phyloP scores from a whole-genome alignment of 2,113 vertebrate species.

The Gallinago paraguaiae region DNA sequence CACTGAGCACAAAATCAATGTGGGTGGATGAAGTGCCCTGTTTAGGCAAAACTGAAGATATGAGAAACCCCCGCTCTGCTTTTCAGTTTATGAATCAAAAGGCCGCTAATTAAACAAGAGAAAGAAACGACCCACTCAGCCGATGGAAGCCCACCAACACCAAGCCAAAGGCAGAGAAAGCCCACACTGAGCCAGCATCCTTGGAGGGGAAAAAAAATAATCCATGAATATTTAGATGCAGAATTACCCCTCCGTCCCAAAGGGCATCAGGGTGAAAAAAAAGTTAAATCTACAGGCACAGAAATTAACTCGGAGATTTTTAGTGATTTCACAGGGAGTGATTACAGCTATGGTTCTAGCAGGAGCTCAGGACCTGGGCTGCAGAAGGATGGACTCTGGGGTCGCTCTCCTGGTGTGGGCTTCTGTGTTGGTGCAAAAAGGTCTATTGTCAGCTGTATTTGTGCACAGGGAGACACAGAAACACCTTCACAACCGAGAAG shows the following conservation, averaged over 20 bases:
- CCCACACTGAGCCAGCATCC: not conserved
- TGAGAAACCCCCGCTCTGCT: not conserved
- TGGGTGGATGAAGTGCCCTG: conserved; percentile 27
- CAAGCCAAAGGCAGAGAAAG: not conserved
- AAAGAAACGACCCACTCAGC: not conserved
- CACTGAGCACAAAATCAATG: conserved; percentile 65
- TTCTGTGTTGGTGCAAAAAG: not conserved
- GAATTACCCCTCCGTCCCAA: not conserved
- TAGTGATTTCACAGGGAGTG: not conserved
- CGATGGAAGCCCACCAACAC: not conserved
- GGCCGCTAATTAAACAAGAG: conserved; percentile 6
- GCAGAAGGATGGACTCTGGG: not conserved
- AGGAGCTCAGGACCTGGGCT: not conserved
- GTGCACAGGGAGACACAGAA: accelerated
- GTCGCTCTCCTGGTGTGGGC: not conserved
- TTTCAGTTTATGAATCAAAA: not conserved
- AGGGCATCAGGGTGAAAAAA: not conserved
- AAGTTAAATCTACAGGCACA: not conserved
- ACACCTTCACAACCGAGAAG: not conserved
- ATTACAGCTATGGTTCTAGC: not conserved
- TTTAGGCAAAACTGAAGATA: not conserved
- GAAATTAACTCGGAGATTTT: not conserved
- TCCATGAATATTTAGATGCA: not conserved
- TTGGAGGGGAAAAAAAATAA: not conserved
- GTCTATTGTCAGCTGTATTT: accelerated